Evolutionary conservation across 2,797 vertebrate species (phyloP).

Genomic region (Acanthornis magna): DNA sequence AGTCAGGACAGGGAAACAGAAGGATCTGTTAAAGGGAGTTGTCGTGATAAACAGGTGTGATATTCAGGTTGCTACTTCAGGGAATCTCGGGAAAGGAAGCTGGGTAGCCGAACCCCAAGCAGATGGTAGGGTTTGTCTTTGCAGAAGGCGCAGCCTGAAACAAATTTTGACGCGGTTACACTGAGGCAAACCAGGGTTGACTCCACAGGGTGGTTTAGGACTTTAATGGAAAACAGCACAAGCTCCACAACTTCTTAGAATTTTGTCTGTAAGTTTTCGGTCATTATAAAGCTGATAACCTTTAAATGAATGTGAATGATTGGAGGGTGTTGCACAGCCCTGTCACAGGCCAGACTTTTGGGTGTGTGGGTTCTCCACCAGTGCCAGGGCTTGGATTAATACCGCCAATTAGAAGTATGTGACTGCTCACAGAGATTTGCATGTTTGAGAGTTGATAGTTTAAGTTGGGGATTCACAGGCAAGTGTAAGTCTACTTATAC

Average conservation of each 20-base stretch:
- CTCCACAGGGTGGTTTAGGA: background rate
- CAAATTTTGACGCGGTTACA: background rate
- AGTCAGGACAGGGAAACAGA: constrained; percentile 56
- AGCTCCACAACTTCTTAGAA: background rate
- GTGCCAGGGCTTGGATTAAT: background rate
- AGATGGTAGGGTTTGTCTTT: constrained; percentile 37
- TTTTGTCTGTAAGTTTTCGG: background rate
- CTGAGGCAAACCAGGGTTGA: background rate
- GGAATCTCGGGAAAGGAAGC: constrained; percentile 16
- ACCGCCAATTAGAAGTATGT: background rate
- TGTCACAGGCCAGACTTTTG: background rate
- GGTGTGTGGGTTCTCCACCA: background rate
- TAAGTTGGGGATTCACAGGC: background rate
- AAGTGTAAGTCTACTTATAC: background rate
- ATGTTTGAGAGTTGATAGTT: background rate
- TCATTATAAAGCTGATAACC: background rate
- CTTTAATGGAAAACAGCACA: background rate
- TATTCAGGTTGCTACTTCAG: constrained; percentile 54
- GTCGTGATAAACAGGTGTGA: constrained; percentile 67
- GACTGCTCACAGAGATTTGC: background rate
- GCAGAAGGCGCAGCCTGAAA: constrained; percentile 28
- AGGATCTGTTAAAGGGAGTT: constrained; percentile 53
- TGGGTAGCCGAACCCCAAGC: constrained; percentile 30
- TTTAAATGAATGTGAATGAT: background rate
- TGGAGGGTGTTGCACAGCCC: background rate